Base-by-base conservation (phyloP, 1,140 invertebrate genomes). In the Periplaneta americana region DNA sequence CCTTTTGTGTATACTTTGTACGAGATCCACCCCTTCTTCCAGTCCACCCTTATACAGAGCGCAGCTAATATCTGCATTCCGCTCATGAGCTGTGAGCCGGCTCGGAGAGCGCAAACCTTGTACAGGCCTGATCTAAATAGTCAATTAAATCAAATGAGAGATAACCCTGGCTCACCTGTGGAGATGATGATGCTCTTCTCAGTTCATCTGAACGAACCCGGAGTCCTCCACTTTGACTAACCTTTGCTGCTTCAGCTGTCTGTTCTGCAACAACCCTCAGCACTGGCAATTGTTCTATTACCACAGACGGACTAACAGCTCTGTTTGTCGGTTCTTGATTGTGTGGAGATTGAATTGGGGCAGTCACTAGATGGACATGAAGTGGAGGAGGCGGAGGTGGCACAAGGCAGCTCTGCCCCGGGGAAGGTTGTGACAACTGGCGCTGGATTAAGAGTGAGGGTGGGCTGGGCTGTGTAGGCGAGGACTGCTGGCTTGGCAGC, bases 361-460 rank as follows among this genome's bases (percentile, higher is more conserved):
- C 17, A 15, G 32, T 36, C 2, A 87, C 85, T 17, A 86, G 85
- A 83, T 88, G 87, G 15, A 87, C 48, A 5, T 85, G 85, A 85
- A n/a, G 85, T 86, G 31, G 86, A 85, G 82, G 86, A 85, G 81
- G 83, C 82, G 34, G 48, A 82, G 66, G 82, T 32, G 34, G 74
- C 22, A 81, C 34, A 17, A 22, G 9, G 75, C 80, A 81, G 2
- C 34, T 75, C n/a, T 74, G 34, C 5, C 74, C 80, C 28, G 81
- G 83, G 84, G 88, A 89, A 81, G 88, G 89, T 75, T 90, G 89
- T 75, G 90, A 91, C 82, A 89, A 89, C 85, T 91, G 90, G 18
- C 90, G 87, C 83, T 90, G 88, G 80, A 91, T 87, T 80, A 82
- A 37, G 8, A 82, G 48, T 28, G 81, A 83, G 84, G 39, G 85